These are phyloP conservation scores for Ophion slaviceki DNA, from an alignment of 2,888 invertebrate species.

Conservation along the genomic window DNA sequence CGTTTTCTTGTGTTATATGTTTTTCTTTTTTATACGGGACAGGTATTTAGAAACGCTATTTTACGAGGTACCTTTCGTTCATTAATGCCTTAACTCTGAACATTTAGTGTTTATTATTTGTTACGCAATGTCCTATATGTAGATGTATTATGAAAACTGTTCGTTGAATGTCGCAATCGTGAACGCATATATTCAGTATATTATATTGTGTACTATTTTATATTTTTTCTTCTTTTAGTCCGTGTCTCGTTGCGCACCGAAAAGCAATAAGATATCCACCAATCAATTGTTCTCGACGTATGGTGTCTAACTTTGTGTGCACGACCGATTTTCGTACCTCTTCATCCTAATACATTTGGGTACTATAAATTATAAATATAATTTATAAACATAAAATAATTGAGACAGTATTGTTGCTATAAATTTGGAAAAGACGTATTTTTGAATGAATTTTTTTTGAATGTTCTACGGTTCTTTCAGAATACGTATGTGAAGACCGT, in stretches of 20 bases:
- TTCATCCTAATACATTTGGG: slow-evolving; percentile 51
- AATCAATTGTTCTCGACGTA: slow-evolving; percentile 34
- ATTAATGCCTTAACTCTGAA: slow-evolving; percentile 69
- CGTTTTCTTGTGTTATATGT: slow-evolving; percentile 31
- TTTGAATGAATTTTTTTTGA: too few species aligned
- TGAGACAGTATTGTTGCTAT: too few species aligned
- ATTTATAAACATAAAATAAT: too few species aligned
- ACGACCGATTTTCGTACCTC: slow-evolving; percentile 18
- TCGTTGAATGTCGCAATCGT: slow-evolving; percentile 69
- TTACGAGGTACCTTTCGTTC: slow-evolving; percentile 67
- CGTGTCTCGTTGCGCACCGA: slow-evolving; percentile 63
- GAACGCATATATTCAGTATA: slow-evolving; percentile 36
- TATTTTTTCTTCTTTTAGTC: slow-evolving; percentile 44
- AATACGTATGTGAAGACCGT: neutral
- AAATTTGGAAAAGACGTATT: too few species aligned
- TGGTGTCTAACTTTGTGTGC: slow-evolving; percentile 19
- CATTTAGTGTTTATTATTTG: slow-evolving; percentile 71
- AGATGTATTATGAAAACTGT: slow-evolving; percentile 70
- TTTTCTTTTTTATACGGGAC: slow-evolving; percentile 65
- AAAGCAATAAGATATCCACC: slow-evolving; percentile 50
- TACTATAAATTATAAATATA: neutral
- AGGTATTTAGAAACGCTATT: slow-evolving; percentile 76
- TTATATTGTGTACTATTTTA: slow-evolving; percentile 54
- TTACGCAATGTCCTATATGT: slow-evolving; percentile 65
- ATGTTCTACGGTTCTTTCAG: too few species aligned